Base-by-base conservation (phyloP, 2,113 vertebrate genomes). In the Trematomus loennbergii region DNA sequence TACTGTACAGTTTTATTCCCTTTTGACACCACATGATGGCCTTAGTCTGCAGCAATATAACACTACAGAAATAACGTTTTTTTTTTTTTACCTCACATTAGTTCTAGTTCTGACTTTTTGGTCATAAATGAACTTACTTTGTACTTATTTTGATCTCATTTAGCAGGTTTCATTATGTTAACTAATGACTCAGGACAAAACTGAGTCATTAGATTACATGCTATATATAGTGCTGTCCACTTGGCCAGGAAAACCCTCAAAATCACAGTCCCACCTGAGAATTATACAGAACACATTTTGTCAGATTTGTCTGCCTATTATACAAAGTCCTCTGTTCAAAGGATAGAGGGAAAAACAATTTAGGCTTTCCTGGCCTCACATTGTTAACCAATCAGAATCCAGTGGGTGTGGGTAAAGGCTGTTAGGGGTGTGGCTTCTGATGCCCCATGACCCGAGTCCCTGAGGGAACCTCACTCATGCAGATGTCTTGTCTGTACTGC, bases 371-470 rank as follows among this genome's bases (percentile, higher is more conserved):
- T 63, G 65, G 77, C 71, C 76, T 81, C 74, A 79, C 73, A 71
- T 45, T 55, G 75, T 64, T 15, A 90, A 59, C 89, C 91, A 91
- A 91, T 92, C 83, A 89, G 63, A 79, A 65, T 75, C 54, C 54
- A 61, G 79, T 83, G 85, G 87, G 88, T 78, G 84, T 86, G 80
- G 69, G 72, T 57, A 76, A 55, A 78, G 69, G 52, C 45, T 0
- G 54, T 60, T 49, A 61, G 73, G 85, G 91, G 87, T 74, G 87
- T 82, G 87, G 89, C 75, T 89, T 90, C 60, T 65, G 64, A 73
- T 91, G 85, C 72, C 89, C 91, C 85, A 75, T 92, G 90, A 92
- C 88, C 89, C 67, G 1, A 86, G 57, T 72, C 83, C 90, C 88
- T 75, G 25, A 87, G 86, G 88, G 83, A 87, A 78, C 78, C 64